Evolutionary conservation across 2,797 vertebrate genomes (phyloP).

Genomic region (Melanotaenia trifasciata): DNA sequence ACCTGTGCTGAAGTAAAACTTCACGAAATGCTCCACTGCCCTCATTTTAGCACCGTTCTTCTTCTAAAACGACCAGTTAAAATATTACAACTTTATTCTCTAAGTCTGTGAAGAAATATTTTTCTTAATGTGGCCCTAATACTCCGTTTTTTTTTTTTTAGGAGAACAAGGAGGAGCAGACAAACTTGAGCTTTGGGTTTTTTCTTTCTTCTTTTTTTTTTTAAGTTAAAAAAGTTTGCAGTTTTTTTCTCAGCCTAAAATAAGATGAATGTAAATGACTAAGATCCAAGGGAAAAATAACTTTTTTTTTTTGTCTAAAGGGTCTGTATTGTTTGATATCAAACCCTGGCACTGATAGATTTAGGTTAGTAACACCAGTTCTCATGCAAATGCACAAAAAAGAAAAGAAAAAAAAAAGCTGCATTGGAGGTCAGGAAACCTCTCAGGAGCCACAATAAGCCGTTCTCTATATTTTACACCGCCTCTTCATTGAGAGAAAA

Average conservation of each 20-base stretch:
- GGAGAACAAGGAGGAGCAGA: conserved; percentile 26
- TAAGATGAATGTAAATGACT: conserved; percentile 51
- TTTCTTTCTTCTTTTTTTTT: neutral
- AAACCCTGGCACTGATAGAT: conserved; percentile 35
- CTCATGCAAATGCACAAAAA: conserved; percentile 20
- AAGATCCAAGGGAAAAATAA: neutral
- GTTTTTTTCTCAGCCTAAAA: conserved; percentile 25
- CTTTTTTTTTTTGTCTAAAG: neutral
- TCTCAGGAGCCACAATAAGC: conserved; percentile 6
- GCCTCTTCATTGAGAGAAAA: neutral
- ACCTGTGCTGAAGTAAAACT: too few relatives aligned
- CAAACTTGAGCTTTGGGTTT: neutral
- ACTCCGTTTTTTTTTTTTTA: neutral
- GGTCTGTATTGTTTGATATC: conserved; percentile 1
- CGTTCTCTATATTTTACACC: neutral
- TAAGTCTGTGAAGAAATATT: too few relatives aligned
- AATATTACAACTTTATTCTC: too few relatives aligned
- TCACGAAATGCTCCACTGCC: too few relatives aligned
- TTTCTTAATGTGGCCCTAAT: too few relatives aligned
- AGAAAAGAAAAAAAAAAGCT: neutral
- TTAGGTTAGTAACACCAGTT: conserved; percentile 3
- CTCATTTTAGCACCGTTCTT: too few relatives aligned
- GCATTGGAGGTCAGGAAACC: conserved; percentile 20
- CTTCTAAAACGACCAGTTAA: too few relatives aligned
- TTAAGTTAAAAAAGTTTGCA: neutral